These are phyloP conservation scores for Ceryle rudis DNA, from an alignment of 2,797 vertebrate species.

Conservation along the genomic window DNA sequence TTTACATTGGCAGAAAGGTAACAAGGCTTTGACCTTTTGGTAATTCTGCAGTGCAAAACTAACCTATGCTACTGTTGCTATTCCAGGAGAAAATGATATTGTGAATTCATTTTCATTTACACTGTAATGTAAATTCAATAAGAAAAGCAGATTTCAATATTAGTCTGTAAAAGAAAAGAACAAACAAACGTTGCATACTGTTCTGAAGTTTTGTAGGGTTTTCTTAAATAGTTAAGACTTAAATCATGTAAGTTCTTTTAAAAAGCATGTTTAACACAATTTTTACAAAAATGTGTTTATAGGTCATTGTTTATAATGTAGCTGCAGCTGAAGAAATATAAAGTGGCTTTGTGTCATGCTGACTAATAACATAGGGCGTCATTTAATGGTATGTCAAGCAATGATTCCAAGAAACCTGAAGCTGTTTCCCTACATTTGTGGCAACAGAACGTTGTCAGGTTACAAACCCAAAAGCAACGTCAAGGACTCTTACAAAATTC, in stretches of 20 bases:
- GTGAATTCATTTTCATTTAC: neutral
- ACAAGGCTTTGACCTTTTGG: neutral
- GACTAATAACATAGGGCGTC: conserved; percentile 37
- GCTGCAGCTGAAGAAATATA: neutral
- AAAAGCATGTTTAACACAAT: neutral
- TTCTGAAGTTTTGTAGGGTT: neutral
- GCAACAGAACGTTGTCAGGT: conserved; percentile 55
- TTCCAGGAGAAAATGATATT: neutral
- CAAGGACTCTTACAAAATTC: conserved; percentile 84
- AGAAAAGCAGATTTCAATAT: neutral
- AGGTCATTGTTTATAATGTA: conserved; percentile 55
- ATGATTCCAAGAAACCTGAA: conserved; percentile 44
- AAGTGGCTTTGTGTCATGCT: conserved; percentile 13
- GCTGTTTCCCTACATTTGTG: neutral
- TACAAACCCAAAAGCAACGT: conserved; percentile 59
- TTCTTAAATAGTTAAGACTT: neutral
- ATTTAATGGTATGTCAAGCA: neutral
- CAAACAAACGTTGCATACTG: neutral
- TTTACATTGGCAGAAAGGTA: neutral
- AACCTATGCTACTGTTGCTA: neutral
- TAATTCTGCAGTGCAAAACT: neutral
- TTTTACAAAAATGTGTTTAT: conserved; percentile 16
- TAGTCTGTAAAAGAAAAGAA: neutral
- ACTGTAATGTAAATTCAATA: neutral
- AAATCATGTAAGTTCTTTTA: neutral